Base-by-base conservation (phyloP, 2,888 invertebrate genomes). In the Empis stercorea region DNA sequence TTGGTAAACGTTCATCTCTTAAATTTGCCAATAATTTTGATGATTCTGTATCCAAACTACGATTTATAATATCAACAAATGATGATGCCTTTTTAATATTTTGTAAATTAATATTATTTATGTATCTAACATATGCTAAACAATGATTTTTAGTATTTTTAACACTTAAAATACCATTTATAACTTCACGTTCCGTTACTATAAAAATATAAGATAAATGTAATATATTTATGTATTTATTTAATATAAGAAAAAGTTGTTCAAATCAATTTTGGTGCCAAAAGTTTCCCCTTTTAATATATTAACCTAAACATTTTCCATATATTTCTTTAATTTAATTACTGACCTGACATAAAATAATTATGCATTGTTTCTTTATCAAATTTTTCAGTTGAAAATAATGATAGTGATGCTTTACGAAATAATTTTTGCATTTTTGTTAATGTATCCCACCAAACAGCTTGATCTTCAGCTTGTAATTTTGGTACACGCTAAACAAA, bases 111-210 rank as follows among this genome's bases (percentile, higher is more conserved):
- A 99, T 96, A 65, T 96, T 95, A 71, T 94, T 93, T 64, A 99
- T 96, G 68, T 94, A 93, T 47, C 96, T 76, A 4, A 91, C 80
- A 68, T 96, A 97, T 0, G 94, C 94, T 39, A 97, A 72, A 59
- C 94, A 93, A 67, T 96, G 95, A 61, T 95, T 94, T 64, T 91
- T 88, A 0, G 92, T 93, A 62, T 95, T 92, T 61, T 87, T 87
- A 0, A 95, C 94, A 60, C 85, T 87, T 15, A 99, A 70, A 6
- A 97, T 78, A 0, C 97, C 97, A 60, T 95, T 92, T 56, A 95
- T 94, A 0, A 99, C 94, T 72, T 99, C 97, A 40, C 96, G 76
- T 72, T 97, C 97, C 2, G 97, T 99, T 20, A 97, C 97, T 94
- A 68, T 34, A 68, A 64, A 52, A 20, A 7, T 15, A 6, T 10